A percentile compares a stretch with the other conserved stretches of the same genome.
phyloP scores from a whole-genome alignment of 2,888 invertebrate genomes.

The Drosophila demipolita region DNA sequence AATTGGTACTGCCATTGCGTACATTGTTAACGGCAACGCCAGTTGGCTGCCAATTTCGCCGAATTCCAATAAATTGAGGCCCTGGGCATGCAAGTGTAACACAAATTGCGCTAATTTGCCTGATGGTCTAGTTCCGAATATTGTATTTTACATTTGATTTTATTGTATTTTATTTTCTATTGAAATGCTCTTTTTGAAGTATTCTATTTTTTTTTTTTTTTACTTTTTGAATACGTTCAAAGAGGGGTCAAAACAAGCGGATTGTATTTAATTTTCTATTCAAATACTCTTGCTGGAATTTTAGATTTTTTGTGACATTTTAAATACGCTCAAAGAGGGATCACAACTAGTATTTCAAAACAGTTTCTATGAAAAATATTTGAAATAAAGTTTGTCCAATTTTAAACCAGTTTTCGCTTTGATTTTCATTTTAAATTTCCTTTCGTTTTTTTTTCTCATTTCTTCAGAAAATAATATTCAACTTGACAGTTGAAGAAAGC shows the following conservation, averaged over 20 bases:
- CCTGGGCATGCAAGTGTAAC: slow-evolving; percentile 55
- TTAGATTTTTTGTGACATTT: background rate
- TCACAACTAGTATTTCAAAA: background rate
- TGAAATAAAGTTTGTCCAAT: background rate
- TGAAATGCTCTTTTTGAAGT: background rate
- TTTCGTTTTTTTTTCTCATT: background rate
- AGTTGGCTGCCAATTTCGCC: slow-evolving; percentile 55
- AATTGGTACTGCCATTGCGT: slow-evolving; percentile 42
- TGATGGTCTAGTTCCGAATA: slow-evolving; percentile 52
- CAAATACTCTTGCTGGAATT: background rate
- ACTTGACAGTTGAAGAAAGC: background rate
- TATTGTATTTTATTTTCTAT: slow-evolving; percentile 3
- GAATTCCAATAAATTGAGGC: slow-evolving; percentile 68
- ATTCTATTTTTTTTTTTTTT: background rate
- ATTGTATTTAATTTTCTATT: background rate
- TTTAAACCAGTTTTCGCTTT: background rate
- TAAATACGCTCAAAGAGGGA: background rate
- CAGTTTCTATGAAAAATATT: background rate
- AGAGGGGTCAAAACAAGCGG: background rate
- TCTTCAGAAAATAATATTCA: no score
- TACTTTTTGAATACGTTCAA: background rate
- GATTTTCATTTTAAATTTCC: background rate
- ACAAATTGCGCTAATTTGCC: slow-evolving; percentile 75
- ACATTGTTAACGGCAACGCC: slow-evolving; percentile 58
- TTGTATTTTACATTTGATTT: slow-evolving; percentile 32